Conservation (phyloP, 2,113 vertebrate genomes). For the Oryzias javanicus region DNA sequence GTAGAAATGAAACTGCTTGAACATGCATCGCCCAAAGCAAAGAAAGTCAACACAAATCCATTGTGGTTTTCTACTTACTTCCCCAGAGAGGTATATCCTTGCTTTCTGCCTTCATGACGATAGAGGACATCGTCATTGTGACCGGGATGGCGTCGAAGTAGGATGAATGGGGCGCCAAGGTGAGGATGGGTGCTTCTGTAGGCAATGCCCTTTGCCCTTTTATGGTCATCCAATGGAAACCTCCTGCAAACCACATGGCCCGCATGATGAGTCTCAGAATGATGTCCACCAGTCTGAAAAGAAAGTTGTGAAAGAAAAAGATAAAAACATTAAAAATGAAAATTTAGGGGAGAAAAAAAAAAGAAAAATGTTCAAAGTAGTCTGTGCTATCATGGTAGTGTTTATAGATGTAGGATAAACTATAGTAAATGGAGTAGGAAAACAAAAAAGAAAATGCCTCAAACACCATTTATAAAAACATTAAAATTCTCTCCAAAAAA, state of each 20-base stretch:
- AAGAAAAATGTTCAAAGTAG: too few relatives aligned
- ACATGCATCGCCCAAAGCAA: neutral
- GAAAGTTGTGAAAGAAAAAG: constrained; percentile 1
- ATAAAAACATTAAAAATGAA: neutral
- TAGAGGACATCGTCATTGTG: constrained; percentile 97
- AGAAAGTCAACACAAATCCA: neutral
- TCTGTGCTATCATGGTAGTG: too few relatives aligned
- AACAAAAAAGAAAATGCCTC: too few relatives aligned
- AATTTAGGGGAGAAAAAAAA: too few relatives aligned
- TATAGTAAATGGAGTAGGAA: too few relatives aligned
- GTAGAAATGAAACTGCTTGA: neutral
- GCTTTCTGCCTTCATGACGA: constrained; percentile 98
- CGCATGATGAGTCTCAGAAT: constrained; percentile 92
- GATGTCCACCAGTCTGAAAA: constrained; percentile 85
- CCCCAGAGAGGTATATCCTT: constrained; percentile 98
- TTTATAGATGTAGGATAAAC: too few relatives aligned
- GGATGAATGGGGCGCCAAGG: constrained; percentile 93
- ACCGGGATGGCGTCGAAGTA: constrained; percentile 98
- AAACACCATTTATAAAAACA: too few relatives aligned
- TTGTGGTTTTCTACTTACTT: constrained; percentile 82
- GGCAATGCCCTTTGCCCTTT: constrained; percentile 88
- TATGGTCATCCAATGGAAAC: constrained; percentile 91
- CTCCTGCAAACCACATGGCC: constrained; percentile 95
- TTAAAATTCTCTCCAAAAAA: too few relatives aligned
- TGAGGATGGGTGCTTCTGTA: constrained; percentile 89